Evolutionary conservation across 2,113 vertebrate genomes (phyloP).

Genomic region (Nothoprocta pentlandii): DNA sequence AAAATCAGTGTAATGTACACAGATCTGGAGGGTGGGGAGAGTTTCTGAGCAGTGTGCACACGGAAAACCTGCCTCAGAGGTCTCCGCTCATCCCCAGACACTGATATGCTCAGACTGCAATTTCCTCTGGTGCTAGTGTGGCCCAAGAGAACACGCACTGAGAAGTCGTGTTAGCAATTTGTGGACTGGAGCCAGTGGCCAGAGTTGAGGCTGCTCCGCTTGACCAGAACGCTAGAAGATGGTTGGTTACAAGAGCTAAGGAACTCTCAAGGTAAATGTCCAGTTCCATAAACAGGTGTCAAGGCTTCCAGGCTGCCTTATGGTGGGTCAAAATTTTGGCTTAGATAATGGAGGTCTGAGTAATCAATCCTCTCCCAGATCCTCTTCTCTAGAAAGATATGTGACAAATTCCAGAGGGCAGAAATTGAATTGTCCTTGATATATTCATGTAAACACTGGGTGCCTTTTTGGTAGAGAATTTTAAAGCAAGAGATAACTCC

Average conservation of each 20-base stretch:
- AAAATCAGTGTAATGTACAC: not conserved
- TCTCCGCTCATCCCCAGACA: not conserved
- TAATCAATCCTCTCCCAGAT: not conserved
- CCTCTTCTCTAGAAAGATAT: not conserved
- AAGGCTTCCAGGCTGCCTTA: not conserved
- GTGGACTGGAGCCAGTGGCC: not conserved
- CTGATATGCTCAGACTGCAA: rapidly evolving
- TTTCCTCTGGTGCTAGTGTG: rapidly evolving
- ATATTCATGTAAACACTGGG: not conserved
- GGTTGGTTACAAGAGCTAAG: rapidly evolving
- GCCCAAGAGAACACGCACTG: rapidly evolving
- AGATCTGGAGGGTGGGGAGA: not conserved
- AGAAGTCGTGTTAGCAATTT: too few species aligned
- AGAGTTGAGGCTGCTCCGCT: not conserved
- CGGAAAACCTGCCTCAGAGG: not conserved
- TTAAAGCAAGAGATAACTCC: not conserved
- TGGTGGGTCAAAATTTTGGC: not conserved
- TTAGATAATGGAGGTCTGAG: not conserved
- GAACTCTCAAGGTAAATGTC: not conserved
- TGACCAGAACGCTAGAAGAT: not conserved
- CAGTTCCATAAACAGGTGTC: not conserved
- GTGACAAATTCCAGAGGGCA: not conserved
- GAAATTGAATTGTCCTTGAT: not conserved
- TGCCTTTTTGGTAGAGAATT: not conserved
- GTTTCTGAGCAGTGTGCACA: not conserved